Conservation (phyloP, 1,140 invertebrate genomes). For the Lepidurus arcticus region DNA sequence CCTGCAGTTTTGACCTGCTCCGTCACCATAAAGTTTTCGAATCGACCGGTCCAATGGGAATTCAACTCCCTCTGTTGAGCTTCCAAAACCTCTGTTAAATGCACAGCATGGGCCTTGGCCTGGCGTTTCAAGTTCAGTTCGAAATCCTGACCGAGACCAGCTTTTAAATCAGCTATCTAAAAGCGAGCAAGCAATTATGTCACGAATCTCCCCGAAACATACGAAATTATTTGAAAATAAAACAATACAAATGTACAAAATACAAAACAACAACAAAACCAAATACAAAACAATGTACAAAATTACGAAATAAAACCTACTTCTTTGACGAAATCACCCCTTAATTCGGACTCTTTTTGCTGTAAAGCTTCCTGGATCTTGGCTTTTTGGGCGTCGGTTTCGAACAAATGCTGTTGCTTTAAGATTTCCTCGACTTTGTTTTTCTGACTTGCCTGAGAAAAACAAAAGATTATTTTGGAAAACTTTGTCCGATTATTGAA, state of each 20-base stretch:
- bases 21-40: constrained; percentile 60
- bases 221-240: neutral
- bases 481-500: neutral
- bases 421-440: neutral
- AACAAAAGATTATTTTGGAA: constrained; percentile 7
- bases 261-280: neutral
- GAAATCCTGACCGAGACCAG: constrained; percentile 25
- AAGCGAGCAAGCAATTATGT: neutral
- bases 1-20: constrained; percentile 65
- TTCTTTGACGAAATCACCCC: neutral
- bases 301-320: neutral
- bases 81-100: constrained; percentile 65
- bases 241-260: neutral
- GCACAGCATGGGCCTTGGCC: constrained; percentile 73
- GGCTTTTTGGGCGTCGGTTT: neutral
- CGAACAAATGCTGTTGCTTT: neutral
- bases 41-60: constrained; percentile 54
- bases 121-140: constrained; percentile 58
- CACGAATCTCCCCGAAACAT: neutral
- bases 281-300: neutral
- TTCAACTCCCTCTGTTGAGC: constrained; percentile 64
- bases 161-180: constrained; percentile 26
- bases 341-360: neutral
- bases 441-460: constrained; percentile 19
- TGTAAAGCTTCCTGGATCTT: neutral